Base-by-base conservation (phyloP, 2,797 vertebrate species). In the Myotis myotis region DNA sequence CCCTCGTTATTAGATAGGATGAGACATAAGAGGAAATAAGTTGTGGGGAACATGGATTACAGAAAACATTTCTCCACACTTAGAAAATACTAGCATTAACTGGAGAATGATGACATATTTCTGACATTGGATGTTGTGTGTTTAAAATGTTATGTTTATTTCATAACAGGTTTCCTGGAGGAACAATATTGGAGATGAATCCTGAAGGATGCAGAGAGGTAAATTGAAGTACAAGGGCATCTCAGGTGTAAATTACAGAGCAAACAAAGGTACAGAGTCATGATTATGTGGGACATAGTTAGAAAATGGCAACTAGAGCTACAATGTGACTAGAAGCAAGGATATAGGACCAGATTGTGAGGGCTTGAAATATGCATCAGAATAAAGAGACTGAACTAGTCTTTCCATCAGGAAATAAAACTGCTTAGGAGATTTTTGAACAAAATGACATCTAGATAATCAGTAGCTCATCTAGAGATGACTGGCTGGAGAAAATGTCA, bases 401-500 rank as follows among this genome's bases (percentile, higher is more conserved):
- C 16, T 93, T 93, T 76, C 19, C 3, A 81, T 78, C 16, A 84
- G 9, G 33, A 82, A 87, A 92, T 70, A 44, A 74, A 85, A 38
- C 62, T 75, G 12, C 23, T 95, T 57, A 44, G 22, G n/a, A 44
- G 4, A 36, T 60, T 87, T 94, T 74, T 85, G 13, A 47, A 28
- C 7, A 85, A 91, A 70, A n/a, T 11, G 16, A 41, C 13, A 13
- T 30, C 8, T 79, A 38, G 22, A 44, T 86, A 6, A 64, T 76
- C 22, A 78, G 7, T 6, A 22, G 71, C 41, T 86, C 83, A 19
- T 71, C 20, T 68, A 88, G 20, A 85, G 72, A 55, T 76, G 12
- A 49, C 36, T 88, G n/a, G 19, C 19, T 89, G 25, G 20, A 80
- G 13, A 81, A 96, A 96, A 87, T 12, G 6, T 38, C 64, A 95